phyloP scores from a whole-genome alignment of 2,888 invertebrate genomes.

The Ormyrus thymus region DNA sequence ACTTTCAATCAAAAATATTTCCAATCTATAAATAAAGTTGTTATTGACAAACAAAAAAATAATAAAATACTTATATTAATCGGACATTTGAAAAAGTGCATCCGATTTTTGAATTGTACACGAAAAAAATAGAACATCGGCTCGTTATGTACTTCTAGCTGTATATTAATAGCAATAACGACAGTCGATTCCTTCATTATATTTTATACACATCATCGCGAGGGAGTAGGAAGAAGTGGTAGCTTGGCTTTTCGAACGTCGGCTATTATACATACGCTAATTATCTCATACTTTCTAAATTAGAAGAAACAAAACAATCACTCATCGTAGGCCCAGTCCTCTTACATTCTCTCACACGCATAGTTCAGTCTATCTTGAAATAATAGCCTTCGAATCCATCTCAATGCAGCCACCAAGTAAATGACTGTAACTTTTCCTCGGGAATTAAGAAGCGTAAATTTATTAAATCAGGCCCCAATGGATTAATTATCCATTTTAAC shows the following conservation, averaged over 20 bases:
- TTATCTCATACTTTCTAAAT: conserved; percentile 20
- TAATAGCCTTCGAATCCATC: conserved; percentile 33
- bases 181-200: conserved; percentile 61
- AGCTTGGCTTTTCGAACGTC: conserved; percentile 36
- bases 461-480: not conserved
- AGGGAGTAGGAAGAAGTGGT: conserved; percentile 46
- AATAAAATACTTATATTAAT: conserved; percentile 28
- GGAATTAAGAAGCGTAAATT: conserved; percentile 2
- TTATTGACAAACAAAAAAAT: conserved; percentile 25
- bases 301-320: conserved; percentile 34
- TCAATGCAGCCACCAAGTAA: conserved; percentile 1
- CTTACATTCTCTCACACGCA: conserved; percentile 18
- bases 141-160: conserved; percentile 46
- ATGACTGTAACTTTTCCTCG: conserved; percentile 11
- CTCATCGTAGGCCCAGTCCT: conserved; percentile 35
- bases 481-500: not conserved
- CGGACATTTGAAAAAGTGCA: conserved; percentile 9
- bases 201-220: conserved; percentile 60
- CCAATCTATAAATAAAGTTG: conserved; percentile 31
- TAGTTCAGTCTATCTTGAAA: conserved; percentile 38
- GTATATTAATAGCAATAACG: conserved; percentile 60
- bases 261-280: conserved; percentile 35
- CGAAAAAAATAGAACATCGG: conserved; percentile 14
- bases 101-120: not conserved
- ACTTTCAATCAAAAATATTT: conserved; percentile 42